Evolutionary conservation across 2,113 vertebrate genomes (phyloP).

Genomic region (Nanger granti): DNA sequence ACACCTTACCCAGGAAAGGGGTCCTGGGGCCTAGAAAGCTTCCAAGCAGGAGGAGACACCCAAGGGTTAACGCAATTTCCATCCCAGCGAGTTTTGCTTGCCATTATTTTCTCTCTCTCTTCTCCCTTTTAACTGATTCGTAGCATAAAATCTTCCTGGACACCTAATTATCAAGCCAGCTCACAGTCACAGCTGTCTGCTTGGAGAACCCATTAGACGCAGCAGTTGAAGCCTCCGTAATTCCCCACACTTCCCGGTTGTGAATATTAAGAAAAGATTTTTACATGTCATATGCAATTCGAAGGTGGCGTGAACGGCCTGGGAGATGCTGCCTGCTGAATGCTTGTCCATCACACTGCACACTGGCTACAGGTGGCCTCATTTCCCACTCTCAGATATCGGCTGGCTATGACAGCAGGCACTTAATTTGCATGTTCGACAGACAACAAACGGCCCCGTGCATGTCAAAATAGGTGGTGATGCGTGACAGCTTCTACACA

Average conservation of each 20-base stretch:
- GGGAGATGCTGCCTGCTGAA: conserved; percentile 93
- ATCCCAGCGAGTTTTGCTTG: conserved; percentile 80
- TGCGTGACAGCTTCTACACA: conserved; percentile 99
- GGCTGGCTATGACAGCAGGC: conserved; percentile 98
- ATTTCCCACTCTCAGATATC: conserved; percentile 96
- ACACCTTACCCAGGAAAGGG: conserved; percentile 9
- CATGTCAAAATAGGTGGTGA: conserved; percentile 99
- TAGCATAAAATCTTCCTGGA: conserved; percentile 93
- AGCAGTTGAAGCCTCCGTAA: conserved; percentile 92
- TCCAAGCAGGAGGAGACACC: conserved; percentile 38
- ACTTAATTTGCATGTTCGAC: conserved; percentile 99
- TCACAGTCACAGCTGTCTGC: conserved; percentile 97
- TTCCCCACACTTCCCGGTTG: conserved; percentile 93
- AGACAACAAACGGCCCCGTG: conserved; percentile 99
- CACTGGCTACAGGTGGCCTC: conserved; percentile 99
- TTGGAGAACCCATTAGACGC: conserved; percentile 95
- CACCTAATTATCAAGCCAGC: conserved; percentile 97
- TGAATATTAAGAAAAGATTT: conserved; percentile 99
- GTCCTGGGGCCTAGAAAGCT: conserved; percentile 42
- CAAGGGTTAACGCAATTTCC: conserved; percentile 84
- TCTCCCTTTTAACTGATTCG: conserved; percentile 86
- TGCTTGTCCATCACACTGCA: conserved; percentile 99
- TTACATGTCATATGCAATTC: conserved; percentile 95
- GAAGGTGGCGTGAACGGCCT: conserved; percentile 93
- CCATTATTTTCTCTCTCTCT: conserved; percentile 85